Evolutionary conservation across 1,140 invertebrate genomes (phyloP), one percentile per base, ranked within the genome.

Genomic region (Drosophila equinoxialis): DNA sequence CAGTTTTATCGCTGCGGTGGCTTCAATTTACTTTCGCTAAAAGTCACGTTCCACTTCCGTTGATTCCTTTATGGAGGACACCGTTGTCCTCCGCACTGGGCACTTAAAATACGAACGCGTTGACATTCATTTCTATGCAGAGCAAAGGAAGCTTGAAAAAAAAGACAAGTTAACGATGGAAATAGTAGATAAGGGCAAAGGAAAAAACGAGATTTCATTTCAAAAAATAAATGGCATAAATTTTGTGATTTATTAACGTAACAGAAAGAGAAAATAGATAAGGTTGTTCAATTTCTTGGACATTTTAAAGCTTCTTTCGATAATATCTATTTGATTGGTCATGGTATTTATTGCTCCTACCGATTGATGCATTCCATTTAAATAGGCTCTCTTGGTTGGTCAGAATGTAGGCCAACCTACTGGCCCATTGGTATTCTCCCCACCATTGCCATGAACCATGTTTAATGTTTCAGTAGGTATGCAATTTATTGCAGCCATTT

Each of bases 41-140:
- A 87, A 87, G 83, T 87, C 83, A 87, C 83, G 83, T 87, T 87
- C 59, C 77, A 70, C 54, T 61, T 73, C 45, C 45, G 45, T 66
- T 74, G 84, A 83, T 89, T 87, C 73, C 41, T 72, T 73, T 77
- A 68, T 70, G 83, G 54, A 51, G 45, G 45, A 30, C 30, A 30
- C 30, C 30, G 30, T 30, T 6, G 17, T 10, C 45, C 45, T 17
- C 45, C 14, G 55, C 55, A 35, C n/a, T 58, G 57, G 57, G 57
- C 57, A 59, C 57, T 59, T 59, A 59, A 70, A 65, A 54, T 35
- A 65, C 62, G 67, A 65, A 54, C 41, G 65, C 62, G 69, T 66
- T 59, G 68, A 77, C 68, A 77, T 75, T 75, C 81, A 85, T 86
- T 68, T 68, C 57, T 35, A 37, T 57, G 65, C 70, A 72, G 65